Conservation (phyloP, 2,888 invertebrate species). For the Cephus runcator region DNA sequence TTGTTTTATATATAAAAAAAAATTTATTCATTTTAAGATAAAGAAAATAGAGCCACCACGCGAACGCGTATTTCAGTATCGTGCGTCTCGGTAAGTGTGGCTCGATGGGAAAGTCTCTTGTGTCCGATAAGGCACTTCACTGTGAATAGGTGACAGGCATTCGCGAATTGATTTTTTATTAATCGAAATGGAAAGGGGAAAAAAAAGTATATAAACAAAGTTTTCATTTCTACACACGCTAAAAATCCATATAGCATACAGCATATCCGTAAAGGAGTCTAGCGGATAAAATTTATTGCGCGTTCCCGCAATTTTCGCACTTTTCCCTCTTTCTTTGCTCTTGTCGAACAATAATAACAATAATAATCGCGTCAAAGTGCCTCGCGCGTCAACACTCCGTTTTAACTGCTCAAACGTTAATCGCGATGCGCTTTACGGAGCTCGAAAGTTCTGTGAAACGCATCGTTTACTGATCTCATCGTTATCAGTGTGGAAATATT, state of each 20-base stretch:
- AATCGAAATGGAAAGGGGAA: not conserved
- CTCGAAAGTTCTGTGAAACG: too few species aligned
- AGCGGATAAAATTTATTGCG: too few species aligned
- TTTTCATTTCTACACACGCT: too few species aligned
- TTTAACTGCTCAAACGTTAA: too few species aligned
- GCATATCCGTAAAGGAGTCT: too few species aligned
- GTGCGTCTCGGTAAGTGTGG: not conserved
- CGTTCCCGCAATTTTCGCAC: too few species aligned
- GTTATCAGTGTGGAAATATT: constrained; percentile 19
- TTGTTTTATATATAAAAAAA: constrained; percentile 25
- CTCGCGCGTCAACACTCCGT: too few species aligned
- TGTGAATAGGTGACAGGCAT: not conserved
- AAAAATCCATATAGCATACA: too few species aligned
- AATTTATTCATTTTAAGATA: constrained; percentile 4
- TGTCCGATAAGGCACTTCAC: not conserved
- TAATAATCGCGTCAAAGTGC: too few species aligned
- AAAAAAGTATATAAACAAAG: too few species aligned
- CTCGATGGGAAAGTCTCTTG: not conserved
- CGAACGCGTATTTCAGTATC: not conserved
- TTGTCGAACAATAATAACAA: not conserved
- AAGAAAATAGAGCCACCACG: not conserved
- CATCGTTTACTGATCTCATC: constrained; percentile 15
- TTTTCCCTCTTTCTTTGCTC: not conserved
- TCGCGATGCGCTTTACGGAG: too few species aligned
- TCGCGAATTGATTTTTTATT: not conserved